phyloP scores from a whole-genome alignment of 1,140 invertebrate genomes.

The Brachionus angularis region DNA sequence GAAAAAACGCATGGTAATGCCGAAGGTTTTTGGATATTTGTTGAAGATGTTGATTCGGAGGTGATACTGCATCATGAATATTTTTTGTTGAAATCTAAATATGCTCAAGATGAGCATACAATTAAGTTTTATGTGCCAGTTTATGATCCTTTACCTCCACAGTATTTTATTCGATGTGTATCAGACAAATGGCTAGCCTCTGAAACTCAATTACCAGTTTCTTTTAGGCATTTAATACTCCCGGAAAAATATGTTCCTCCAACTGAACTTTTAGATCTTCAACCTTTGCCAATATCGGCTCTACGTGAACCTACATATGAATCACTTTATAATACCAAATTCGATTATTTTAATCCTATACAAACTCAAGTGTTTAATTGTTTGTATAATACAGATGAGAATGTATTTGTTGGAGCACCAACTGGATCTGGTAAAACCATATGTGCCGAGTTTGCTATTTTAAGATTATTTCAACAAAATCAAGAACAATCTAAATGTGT shows the following conservation, averaged over 20 bases:
- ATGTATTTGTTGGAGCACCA: slow-evolving; percentile 95
- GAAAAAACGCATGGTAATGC: slow-evolving; percentile 68
- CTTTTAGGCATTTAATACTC: slow-evolving; percentile 91
- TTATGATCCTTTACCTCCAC: slow-evolving; percentile 93
- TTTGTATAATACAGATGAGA: slow-evolving; percentile 96
- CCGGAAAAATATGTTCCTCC: slow-evolving; percentile 97
- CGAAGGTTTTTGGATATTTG: slow-evolving; percentile 97
- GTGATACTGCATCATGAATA: slow-evolving; percentile 90
- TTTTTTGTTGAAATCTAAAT: slow-evolving; percentile 89
- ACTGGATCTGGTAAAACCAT: slow-evolving; percentile 94
- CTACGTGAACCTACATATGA: slow-evolving; percentile 78
- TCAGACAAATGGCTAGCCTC: slow-evolving; percentile 66
- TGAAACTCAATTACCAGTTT: slow-evolving; percentile 92
- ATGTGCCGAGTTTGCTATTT: slow-evolving; percentile 91
- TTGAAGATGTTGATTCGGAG: slow-evolving; percentile 96
- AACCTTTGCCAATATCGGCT: slow-evolving; percentile 79
- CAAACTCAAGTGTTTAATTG: slow-evolving; percentile 99
- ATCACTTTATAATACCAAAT: slow-evolving; percentile 72
- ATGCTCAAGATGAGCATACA: slow-evolving; percentile 85
- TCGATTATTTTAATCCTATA: slow-evolving; percentile 95
- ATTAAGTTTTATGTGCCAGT: slow-evolving; percentile 98
- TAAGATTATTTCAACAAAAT: slow-evolving; percentile 64
- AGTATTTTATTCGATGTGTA: slow-evolving; percentile 82
- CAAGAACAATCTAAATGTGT: slow-evolving; percentile 67
- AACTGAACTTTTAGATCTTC: slow-evolving; percentile 93